A percentile compares a stretch with the other conserved stretches of the same genome.
phyloP scores from a whole-genome alignment of 1,140 invertebrate species.

The Drosophila lacteicornis region DNA sequence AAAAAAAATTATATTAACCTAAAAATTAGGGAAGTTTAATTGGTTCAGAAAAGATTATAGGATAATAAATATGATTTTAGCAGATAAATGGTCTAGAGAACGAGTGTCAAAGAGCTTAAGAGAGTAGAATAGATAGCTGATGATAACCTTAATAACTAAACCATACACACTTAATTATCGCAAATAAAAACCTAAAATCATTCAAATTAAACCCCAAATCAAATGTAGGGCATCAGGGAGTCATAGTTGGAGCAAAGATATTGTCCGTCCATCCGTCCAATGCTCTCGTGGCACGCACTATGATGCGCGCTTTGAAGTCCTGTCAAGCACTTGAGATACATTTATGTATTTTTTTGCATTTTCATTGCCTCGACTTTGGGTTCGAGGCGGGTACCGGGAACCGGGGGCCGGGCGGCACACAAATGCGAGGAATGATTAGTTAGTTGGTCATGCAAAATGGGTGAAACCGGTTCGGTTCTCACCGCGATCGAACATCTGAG shows the following conservation, averaged over 20 bases:
- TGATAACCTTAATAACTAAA: background rate
- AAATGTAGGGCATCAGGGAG: constrained; percentile 22
- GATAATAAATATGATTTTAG: background rate
- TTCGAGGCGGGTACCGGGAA: constrained; percentile 3
- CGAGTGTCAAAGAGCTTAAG: too few relatives aligned
- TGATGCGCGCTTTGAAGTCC: constrained; percentile 82
- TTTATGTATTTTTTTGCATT: constrained; percentile 81
- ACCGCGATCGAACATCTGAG: constrained; percentile 14
- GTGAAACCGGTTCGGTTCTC: constrained; percentile 66
- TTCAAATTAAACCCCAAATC: background rate
- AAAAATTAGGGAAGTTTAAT: background rate
- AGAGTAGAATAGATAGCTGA: too few relatives aligned
- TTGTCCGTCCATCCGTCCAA: constrained; percentile 30
- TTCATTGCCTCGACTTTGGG: constrained; percentile 65
- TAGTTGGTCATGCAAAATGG: constrained; percentile 79
- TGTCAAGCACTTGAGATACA: constrained; percentile 83
- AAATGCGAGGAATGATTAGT: constrained; percentile 78
- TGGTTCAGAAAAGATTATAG: background rate
- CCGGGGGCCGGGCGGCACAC: constrained; percentile 32
- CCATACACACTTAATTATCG: background rate
- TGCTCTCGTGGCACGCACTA: constrained; percentile 74
- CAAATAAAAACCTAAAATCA: background rate
- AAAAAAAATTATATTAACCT: background rate
- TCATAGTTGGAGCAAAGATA: background rate
- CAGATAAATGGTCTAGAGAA: background rate